These are phyloP conservation scores for Psittacula cyanocephala DNA, from an alignment of 2,113 vertebrate genomes.

Conservation along the genomic window DNA sequence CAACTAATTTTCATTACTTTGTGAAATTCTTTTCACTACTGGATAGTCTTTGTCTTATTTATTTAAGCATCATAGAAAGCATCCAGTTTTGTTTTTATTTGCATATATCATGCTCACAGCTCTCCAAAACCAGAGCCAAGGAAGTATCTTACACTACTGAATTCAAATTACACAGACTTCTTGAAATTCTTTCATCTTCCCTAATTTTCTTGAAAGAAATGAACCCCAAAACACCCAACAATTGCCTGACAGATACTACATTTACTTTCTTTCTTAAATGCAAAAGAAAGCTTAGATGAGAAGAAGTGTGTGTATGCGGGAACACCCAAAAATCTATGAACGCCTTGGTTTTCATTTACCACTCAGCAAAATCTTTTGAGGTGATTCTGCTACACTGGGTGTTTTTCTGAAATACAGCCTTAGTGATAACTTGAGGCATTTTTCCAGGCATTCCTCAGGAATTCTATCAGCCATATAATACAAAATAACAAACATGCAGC, in stretches of 20 bases:
- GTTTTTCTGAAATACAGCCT: neutral
- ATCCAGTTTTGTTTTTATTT: neutral
- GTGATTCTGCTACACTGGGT: neutral
- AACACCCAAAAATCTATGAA: neutral
- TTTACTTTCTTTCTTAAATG: neutral
- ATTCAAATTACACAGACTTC: neutral
- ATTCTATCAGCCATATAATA: neutral
- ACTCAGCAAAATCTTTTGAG: neutral
- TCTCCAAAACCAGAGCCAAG: neutral
- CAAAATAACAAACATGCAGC: neutral
- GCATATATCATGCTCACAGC: neutral
- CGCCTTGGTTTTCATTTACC: neutral
- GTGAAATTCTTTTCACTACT: neutral
- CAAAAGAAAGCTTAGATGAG: neutral
- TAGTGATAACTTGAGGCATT: neutral
- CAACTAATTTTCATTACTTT: neutral
- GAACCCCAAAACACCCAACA: neutral
- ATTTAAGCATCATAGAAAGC: neutral
- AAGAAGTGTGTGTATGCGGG: neutral
- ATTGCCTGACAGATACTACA: neutral
- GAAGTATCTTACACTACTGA: neutral
- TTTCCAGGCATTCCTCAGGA: slow-evolving; percentile 11
- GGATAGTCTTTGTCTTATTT: neutral
- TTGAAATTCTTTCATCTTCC: slow-evolving; percentile 8
- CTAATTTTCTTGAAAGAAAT: neutral